Evolutionary conservation across 2,888 invertebrate genomes (phyloP).

Genomic region (Pedicia rivosa): DNA sequence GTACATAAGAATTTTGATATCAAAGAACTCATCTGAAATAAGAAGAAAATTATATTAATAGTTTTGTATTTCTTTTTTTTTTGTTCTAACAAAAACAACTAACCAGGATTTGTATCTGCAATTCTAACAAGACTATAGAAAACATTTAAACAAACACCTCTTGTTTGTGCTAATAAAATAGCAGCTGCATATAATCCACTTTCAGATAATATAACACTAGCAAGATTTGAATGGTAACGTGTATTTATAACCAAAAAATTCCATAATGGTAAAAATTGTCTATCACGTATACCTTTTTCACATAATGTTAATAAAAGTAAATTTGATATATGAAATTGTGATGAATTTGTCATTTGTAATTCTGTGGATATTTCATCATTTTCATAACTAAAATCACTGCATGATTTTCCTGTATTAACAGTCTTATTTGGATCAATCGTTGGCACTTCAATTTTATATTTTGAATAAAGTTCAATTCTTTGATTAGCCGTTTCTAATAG

Average conservation of each 20-base stretch:
- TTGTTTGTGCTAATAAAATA: conserved; percentile 24
- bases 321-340: conserved; percentile 31
- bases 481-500: conserved; percentile 12
- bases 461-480: conserved; percentile 11
- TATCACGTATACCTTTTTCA: conserved; percentile 28
- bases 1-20: conserved; percentile 28
- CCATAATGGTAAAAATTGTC: conserved; percentile 29
- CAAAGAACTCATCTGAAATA: conserved; percentile 27
- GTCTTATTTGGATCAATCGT: conserved; percentile 10
- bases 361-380: conserved; percentile 25
- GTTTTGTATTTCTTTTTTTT: too few relatives aligned
- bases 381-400: conserved; percentile 27
- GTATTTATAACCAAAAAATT: conserved; percentile 28
- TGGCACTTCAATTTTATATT: conserved; percentile 1
- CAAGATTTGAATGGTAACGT: conserved; percentile 31
- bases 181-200: conserved; percentile 30
- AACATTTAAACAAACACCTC: conserved; percentile 29
- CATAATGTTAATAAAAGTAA: conserved; percentile 27
- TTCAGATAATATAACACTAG: conserved; percentile 31
- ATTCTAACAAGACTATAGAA: conserved; percentile 29
- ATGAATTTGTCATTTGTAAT: conserved; percentile 30
- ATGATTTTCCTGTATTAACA: conserved; percentile 20
- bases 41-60: conserved; percentile 7
- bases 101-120: conserved; percentile 22
- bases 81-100: background rate